These are phyloP conservation scores for Chrysolina haemoptera DNA, from an alignment of 2,888 invertebrate species.

Conservation along the genomic window DNA sequence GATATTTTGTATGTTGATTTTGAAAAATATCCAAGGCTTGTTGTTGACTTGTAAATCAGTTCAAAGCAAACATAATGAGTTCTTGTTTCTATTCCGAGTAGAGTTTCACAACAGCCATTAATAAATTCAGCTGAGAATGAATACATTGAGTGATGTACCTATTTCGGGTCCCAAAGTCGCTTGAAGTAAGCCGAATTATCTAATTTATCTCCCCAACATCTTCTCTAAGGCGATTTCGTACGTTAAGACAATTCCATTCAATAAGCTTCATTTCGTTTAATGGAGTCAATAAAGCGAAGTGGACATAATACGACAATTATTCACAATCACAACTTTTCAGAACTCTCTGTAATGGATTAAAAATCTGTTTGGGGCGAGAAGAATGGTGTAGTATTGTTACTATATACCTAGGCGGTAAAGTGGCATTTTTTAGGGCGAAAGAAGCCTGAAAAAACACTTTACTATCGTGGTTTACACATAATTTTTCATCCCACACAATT, in stretches of 20 bases:
- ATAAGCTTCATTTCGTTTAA: slow-evolving; percentile 56
- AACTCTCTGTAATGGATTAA: too few species aligned
- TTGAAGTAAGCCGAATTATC: slow-evolving; percentile 5
- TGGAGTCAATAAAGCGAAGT: slow-evolving; percentile 4
- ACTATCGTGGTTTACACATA: too few species aligned
- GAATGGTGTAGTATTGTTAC: too few species aligned
- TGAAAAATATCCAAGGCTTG: background rate
- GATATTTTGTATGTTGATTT: too few species aligned
- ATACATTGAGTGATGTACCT: slow-evolving; percentile 10
- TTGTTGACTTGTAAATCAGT: background rate
- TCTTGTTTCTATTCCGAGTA: background rate
- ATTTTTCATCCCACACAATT: too few species aligned
- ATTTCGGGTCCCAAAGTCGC: background rate
- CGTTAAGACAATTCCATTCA: slow-evolving; percentile 35
- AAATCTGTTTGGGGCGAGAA: too few species aligned
- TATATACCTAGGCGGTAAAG: too few species aligned
- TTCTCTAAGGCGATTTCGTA: slow-evolving; percentile 9
- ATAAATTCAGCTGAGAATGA: background rate
- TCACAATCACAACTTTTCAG: too few species aligned
- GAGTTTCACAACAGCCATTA: background rate
- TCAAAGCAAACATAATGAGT: background rate
- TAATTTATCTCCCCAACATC: slow-evolving; percentile 17
- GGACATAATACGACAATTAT: background rate
- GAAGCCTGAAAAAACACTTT: too few species aligned
- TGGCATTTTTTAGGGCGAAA: too few species aligned